Base-by-base conservation (phyloP, 2,113 vertebrate species). In the Pteruthius melanotis region DNA sequence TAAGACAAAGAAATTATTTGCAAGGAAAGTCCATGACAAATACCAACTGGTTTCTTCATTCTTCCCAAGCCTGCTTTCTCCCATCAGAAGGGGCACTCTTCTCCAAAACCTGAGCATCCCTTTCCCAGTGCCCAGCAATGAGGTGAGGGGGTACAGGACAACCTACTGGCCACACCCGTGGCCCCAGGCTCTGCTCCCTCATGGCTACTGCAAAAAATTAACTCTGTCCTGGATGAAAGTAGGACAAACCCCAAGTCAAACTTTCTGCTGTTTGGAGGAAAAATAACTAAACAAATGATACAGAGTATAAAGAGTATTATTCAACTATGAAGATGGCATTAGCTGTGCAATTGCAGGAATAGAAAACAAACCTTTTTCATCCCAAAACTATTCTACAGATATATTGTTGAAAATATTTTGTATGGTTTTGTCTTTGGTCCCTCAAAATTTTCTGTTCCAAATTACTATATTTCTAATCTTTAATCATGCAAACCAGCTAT, bases 111-210 rank as follows among this genome's bases (percentile, higher is more conserved):
- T 19, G 11, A n/a, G 20, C 31, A 16, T 35, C 14, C 44, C 37
- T 18, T 50, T 11, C 6, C 17, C 13, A 6, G 42, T 11, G 11
- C 39, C 26, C 44, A 50, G 1, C 31, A 57, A 4, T 11, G 71
- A 57, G 31, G 16, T 21, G 35, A 40, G 24, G 11, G 23, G 16
- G 8, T 40, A 21, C 2, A n/a, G 11, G 31, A 37, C 5, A 27
- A 50, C 21, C 9, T 16, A 13, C 24, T 17, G 35, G 19, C 19
- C 35, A 20, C 0, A 0, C 3, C 35, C 45, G 24, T 12, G 17
- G 37, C 37, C 23, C 21, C 53, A 50, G 35, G 26, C 14, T 52
- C 37, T 59, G 31, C 11, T 11, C 35, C 14, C 2, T 33, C 27
- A 52, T 6, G 6, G 33, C 11, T 52, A 4, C 45, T 52, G 27